Base-by-base conservation (phyloP, 2,797 vertebrate species). In the Myotis vivesi region DNA sequence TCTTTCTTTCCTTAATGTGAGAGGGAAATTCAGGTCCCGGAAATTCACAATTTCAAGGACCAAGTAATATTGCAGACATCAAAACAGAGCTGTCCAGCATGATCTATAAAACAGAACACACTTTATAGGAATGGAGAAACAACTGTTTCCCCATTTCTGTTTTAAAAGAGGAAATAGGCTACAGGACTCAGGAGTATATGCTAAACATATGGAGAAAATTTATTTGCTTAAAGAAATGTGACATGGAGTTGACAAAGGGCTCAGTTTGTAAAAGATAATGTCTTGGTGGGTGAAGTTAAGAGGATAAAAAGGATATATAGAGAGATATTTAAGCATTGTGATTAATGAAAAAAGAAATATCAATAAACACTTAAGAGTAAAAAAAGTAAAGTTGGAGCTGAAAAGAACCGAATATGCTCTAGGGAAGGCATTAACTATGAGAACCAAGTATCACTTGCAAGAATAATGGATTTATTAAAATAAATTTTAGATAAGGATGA, bases 71-170 rank as follows among this genome's bases (percentile, higher is more conserved):
- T 94, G 64, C 92, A 97, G 93, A 91, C 80, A 82, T 97, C 93
- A 95, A 96, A 93, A 96, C 5, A 95, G 93, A 96, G 89, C 83
- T 96, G 88, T 94, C 92, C 83, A 95, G 79, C 4, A 8, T 96
- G 92, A 95, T 96, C 91, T 95, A 95, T 96, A 96, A 97, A 97
- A 94, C 96, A 95, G 91, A 76, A 91, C 69, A 79, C 19, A 87
- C 68, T 97, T 95, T 95, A 97, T 64, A 95, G 93, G 88, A 89
- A 81, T 44, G 77, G 69, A 95, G 95, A 86, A 97, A 94, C 93
- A 97, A 94, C 96, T 96, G 90, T 96, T 97, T 96, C 86, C 86
- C 83, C 41, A 59, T 93, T 96, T 95, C 91, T 95, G 88, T 83
- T 95, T 96, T 96, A 91, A 95, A 93, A 85, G 71, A 64, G 86